phyloP scores from a whole-genome alignment of 2,888 invertebrate species.

The Osmoderma eremita region DNA sequence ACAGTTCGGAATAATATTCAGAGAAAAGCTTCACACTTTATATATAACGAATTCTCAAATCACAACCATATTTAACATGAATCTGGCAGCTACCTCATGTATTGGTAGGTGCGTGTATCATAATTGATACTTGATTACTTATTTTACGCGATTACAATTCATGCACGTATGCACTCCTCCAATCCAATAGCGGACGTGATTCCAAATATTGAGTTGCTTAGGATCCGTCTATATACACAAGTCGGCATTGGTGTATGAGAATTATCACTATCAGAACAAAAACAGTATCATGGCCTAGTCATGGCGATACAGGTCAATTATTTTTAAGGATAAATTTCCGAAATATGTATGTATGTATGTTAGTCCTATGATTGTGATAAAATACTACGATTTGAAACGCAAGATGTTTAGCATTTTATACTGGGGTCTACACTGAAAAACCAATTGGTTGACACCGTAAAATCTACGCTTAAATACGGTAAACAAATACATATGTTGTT shows the following conservation, averaged over 20 bases:
- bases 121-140: constrained; percentile 36
- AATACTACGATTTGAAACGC: too few relatives aligned
- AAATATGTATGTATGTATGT: background rate
- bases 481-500: too few relatives aligned
- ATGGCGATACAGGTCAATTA: constrained; percentile 12
- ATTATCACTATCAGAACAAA: constrained; percentile 5
- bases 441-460: too few relatives aligned
- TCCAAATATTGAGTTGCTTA: too few relatives aligned
- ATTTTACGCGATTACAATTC: constrained; percentile 1
- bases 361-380: background rate
- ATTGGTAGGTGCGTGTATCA: constrained; percentile 67
- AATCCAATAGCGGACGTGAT: too few relatives aligned
- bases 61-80: constrained; percentile 77
- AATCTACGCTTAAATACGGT: too few relatives aligned
- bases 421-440: too few relatives aligned
- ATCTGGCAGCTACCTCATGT: constrained; percentile 75
- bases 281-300: constrained; percentile 8
- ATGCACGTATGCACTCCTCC: too few relatives aligned
- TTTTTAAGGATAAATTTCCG: constrained; percentile 14
- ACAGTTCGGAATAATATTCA: constrained; percentile 78
- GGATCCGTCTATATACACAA: too few relatives aligned
- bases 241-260: background rate
- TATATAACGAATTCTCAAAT: constrained; percentile 74
- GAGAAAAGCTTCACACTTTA: constrained; percentile 70
- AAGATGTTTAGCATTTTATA: too few relatives aligned